Evolutionary conservation across 2,797 vertebrate genomes (phyloP), one percentile per base, ranked within the genome.

Genomic region (Salarias fasciatus): DNA sequence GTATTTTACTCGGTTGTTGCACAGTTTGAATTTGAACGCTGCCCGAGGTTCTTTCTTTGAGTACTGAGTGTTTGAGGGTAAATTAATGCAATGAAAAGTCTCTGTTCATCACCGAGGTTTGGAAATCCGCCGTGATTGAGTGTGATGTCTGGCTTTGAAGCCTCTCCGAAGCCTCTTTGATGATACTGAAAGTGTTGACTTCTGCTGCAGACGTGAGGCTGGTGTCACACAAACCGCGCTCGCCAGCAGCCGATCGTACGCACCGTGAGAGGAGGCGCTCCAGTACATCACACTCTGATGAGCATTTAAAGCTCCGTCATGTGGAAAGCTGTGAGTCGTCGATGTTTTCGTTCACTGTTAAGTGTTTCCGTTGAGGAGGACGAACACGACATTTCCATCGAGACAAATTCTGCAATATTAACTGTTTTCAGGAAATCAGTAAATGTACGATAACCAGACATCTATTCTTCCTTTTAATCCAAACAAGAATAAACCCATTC

Each of bases 61-160:
- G 8, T 15, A 29, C n/a, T 50, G n/a, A 30, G 28, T n/a, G 53
- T 64, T 61, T 52, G 29, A 28, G 18, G 49, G 11, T 29, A 5
- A 63, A 31, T 53, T 40, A 29, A 46, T 31, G 53, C 38, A 58
- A 55, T 51, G 41, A 55, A 53, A 37, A 43, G 42, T 60, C 42
- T 8, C 8, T 44, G 14, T 67, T 79, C 48, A 50, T 63, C 51
- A 47, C 55, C 31, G 52, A 43, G 53, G 35, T 60, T 6, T n/a
- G 46, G 31, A 61, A 74, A 57, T 48, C 51, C 46, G 40, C 18
- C 49, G 0, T 28, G 54, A 63, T 61, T 72, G 48, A 49, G 52
- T 79, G 72, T 72, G 49, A 68, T 67, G 52, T 53, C 13, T 47
- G 3, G 5, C 49, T 77, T 62, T 64, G 53, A 75, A 76, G 53